Evolutionary conservation across 1,140 invertebrate species (phyloP).

Genomic region (Pseudomyrmex gracilis): DNA sequence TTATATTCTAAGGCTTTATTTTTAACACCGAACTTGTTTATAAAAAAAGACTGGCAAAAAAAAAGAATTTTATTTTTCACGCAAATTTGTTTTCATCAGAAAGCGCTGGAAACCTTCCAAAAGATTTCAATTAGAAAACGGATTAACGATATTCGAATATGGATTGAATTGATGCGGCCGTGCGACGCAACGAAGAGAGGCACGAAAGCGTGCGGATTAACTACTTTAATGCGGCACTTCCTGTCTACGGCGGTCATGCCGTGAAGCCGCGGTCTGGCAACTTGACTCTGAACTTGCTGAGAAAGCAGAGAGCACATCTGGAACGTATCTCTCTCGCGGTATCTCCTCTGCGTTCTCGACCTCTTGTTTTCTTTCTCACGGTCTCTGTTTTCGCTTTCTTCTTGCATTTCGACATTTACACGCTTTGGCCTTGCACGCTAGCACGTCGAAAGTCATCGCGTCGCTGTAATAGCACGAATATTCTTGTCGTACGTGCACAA

Average conservation of each 20-base stretch:
- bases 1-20: no score
- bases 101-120: background rate
- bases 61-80: background rate
- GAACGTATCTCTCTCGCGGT: constrained; percentile 78
- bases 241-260: constrained; percentile 65
- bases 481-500: background rate
- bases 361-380: constrained; percentile 40
- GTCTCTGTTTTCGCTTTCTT: constrained; percentile 56
- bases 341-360: constrained; percentile 39
- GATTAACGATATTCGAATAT: constrained; percentile 3
- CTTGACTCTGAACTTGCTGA: constrained; percentile 78
- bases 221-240: constrained; percentile 81
- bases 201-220: constrained; percentile 80
- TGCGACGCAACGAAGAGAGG: constrained; percentile 43
- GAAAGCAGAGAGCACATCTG: constrained; percentile 80
- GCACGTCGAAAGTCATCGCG: constrained; percentile 12
- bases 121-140: background rate
- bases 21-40: background rate
- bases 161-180: constrained; percentile 24
- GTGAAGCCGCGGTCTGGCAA: constrained; percentile 71
- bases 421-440: background rate
- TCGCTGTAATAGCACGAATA: constrained; percentile 11
- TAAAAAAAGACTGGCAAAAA: background rate
- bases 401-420: constrained; percentile 34
- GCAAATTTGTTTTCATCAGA: background rate